These are phyloP conservation scores for Halcyon senegalensis DNA, from an alignment of 2,113 vertebrate species.

Conservation along the genomic window DNA sequence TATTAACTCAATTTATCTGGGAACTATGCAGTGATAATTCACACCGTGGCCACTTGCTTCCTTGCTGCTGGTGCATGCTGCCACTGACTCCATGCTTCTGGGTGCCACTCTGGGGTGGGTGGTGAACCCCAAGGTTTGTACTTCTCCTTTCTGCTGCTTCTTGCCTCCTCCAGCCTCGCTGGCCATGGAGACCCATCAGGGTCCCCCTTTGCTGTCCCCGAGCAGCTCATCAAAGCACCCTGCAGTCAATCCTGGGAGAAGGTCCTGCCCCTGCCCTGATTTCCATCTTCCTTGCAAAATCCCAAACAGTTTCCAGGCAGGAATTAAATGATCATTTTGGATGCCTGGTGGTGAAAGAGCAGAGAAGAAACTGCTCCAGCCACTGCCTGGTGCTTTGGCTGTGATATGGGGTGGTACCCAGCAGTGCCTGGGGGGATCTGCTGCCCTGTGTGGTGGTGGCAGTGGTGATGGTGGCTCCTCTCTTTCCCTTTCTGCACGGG, in stretches of 20 bases:
- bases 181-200: neutral
- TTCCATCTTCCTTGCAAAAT: neutral
- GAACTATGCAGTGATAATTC: neutral
- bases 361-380: neutral
- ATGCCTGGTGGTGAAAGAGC: neutral
- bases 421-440: neutral
- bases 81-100: neutral
- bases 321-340: neutral
- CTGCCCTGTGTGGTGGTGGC: neutral
- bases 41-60: rapidly evolving
- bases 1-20: neutral
- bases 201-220: neutral
- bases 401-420: neutral
- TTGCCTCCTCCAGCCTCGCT: neutral
- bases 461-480: neutral
- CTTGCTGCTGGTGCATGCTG: neutral
- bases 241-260: neutral
- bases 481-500: rapidly evolving
- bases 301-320: neutral
- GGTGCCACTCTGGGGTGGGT: neutral
- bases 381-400: neutral
- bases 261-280: neutral
- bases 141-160: neutral
- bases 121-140: neutral
- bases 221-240: neutral